Evolutionary conservation across 2,797 vertebrate species (phyloP), one percentile per base, ranked within the genome.

Genomic region (Sebastes nivosus): DNA sequence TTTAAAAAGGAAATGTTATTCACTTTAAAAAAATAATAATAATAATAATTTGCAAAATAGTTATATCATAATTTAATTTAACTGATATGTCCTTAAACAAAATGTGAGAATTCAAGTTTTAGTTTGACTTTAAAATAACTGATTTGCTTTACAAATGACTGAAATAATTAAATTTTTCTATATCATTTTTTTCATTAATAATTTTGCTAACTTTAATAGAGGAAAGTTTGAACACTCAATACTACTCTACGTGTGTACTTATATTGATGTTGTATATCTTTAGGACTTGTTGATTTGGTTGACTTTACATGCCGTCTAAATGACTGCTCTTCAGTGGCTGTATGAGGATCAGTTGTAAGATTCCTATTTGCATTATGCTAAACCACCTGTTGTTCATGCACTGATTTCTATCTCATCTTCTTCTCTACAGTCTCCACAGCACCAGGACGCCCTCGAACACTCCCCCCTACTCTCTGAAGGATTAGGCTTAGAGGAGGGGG

Each of bases 381-480:
- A 85, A 70, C 20, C 29, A 11, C 20, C 4, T 65, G 16, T 77
- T 77, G 16, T 67, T 75, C 59, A 32, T 59, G 64, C 20, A 9
- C 22, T 73, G 32, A 66, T 82, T 59, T 76, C 9, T 50, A 61
- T 67, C 54, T 83, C 8, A 81, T 76, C 6, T 0, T 76, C 29
- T 74, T 81, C 69, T 69, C 52, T 52, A 12, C 38, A 84, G 58
- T 85, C 16, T 90, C 85, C 77, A 24, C 86, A 98, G 97, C 86
- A 93, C 59, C 94, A 96, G 81, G 91, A 95, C 81, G 93, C 95
- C 54, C 91, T 74, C 69, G 93, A 95, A 84, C 95, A 95, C 65
- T 89, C 87, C 36, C 80, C 92, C 59, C 89, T 75, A 34, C 91
- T 95, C 79, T 82, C 85, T 57, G 93, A 95, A 66, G 85, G 77